These are phyloP conservation scores for Glareola pratincola DNA, from an alignment of 2,113 vertebrate species.

Conservation along the genomic window DNA sequence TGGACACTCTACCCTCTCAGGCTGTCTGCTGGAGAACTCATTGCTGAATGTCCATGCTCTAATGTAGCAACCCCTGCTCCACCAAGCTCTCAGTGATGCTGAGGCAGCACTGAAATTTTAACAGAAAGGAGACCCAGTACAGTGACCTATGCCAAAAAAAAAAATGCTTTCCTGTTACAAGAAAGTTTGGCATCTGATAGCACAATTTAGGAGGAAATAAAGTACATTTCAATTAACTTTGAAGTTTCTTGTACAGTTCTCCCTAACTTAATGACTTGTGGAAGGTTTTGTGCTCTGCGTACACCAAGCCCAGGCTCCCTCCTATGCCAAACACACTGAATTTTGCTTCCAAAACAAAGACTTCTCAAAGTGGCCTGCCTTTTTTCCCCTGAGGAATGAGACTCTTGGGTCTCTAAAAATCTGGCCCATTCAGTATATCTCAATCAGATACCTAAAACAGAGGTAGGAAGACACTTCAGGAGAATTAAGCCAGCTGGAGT, in stretches of 20 bases:
- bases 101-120: background rate
- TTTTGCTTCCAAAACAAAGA: background rate
- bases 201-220: background rate
- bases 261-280: background rate
- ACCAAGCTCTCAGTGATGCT: background rate
- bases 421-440: background rate
- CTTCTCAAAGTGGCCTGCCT: background rate
- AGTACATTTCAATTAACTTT: background rate
- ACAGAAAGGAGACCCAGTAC: background rate
- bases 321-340: background rate
- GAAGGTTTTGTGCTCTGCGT: background rate
- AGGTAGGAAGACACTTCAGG: background rate
- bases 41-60: background rate
- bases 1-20: background rate
- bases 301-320: background rate
- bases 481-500: background rate
- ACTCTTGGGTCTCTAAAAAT: background rate
- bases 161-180: background rate
- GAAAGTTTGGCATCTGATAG: background rate
- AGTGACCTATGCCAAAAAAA: background rate
- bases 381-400: background rate
- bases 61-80: background rate
- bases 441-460: background rate
- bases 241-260: background rate
- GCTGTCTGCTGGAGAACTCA: fast-evolving